Percentiles rank a stretch among this genome's conserved stretches.
These are phyloP conservation scores for Netelia melanura DNA, from an alignment of 2,888 invertebrate genomes.

Conservation along the genomic window DNA sequence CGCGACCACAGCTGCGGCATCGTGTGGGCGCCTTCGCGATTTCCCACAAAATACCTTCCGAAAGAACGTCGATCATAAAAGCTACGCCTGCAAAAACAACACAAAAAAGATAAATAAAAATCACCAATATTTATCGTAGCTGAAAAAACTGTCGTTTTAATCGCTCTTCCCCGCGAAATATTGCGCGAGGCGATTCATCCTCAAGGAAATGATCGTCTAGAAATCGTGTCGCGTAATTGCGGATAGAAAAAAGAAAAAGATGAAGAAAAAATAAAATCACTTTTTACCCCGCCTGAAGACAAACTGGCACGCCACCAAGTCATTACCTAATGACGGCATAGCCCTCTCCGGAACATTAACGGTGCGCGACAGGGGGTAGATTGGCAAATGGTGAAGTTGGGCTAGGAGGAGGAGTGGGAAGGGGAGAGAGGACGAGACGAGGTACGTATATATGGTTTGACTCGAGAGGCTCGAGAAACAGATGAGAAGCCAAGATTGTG, in stretches of 20 bases:
- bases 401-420: no score
- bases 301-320: constrained; percentile 60
- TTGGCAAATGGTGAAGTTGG: neutral
- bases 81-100: neutral
- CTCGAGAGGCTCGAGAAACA: neutral
- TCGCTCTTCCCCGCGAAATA: neutral
- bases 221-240: neutral
- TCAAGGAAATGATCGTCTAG: constrained; percentile 15
- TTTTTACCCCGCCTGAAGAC: constrained; percentile 27
- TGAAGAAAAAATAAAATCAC: constrained; percentile 15
- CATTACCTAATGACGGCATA: constrained; percentile 72
- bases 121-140: neutral
- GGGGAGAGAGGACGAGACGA: constrained; percentile 55
- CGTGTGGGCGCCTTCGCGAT: neutral
- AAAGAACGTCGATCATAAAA: neutral
- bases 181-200: constrained; percentile 20
- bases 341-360: constrained; percentile 42
- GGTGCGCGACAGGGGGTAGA: constrained; percentile 2
- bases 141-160: constrained; percentile 23
- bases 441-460: constrained; percentile 35
- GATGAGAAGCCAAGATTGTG: constrained; percentile 26
- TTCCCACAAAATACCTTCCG: neutral
- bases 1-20: neutral
- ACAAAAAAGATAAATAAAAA: neutral
- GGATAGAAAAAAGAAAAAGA: neutral